Conservation (phyloP, 2,113 vertebrate species). For the Bubo bubo region DNA sequence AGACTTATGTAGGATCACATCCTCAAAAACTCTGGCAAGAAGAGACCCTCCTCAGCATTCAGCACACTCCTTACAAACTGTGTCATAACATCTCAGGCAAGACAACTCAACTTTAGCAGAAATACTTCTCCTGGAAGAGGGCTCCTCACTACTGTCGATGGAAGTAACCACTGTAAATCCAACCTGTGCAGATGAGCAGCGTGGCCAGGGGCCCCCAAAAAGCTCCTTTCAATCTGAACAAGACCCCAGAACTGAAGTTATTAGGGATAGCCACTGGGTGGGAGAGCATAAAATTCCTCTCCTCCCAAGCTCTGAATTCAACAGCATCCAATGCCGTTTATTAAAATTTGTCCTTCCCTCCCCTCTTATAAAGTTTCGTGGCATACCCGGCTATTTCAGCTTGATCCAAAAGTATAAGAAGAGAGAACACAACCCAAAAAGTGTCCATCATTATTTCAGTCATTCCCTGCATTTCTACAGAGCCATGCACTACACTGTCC, state of each 20-base stretch:
- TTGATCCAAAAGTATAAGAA: background rate
- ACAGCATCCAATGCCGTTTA: background rate
- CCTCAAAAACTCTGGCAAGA: background rate
- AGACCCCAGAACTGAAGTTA: background rate
- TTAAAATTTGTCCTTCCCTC: background rate
- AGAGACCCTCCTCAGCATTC: background rate
- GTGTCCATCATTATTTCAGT: background rate
- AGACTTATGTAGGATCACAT: background rate
- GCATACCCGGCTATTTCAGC: background rate
- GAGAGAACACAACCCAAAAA: background rate
- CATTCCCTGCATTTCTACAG: background rate
- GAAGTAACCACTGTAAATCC: background rate
- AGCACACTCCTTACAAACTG: background rate
- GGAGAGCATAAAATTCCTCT: background rate
- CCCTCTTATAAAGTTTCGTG: background rate
- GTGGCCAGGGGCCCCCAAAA: background rate
- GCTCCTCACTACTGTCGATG: background rate
- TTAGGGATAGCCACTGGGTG: background rate
- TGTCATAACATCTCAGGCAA: background rate
- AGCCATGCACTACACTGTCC: rapidly evolving
- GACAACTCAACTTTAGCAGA: background rate
- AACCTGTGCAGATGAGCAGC: background rate
- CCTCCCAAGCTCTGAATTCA: background rate
- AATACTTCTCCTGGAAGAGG: background rate
- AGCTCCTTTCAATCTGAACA: background rate